Conservation (phyloP, 2,888 invertebrate species). For the Orthonevra nobilis region DNA sequence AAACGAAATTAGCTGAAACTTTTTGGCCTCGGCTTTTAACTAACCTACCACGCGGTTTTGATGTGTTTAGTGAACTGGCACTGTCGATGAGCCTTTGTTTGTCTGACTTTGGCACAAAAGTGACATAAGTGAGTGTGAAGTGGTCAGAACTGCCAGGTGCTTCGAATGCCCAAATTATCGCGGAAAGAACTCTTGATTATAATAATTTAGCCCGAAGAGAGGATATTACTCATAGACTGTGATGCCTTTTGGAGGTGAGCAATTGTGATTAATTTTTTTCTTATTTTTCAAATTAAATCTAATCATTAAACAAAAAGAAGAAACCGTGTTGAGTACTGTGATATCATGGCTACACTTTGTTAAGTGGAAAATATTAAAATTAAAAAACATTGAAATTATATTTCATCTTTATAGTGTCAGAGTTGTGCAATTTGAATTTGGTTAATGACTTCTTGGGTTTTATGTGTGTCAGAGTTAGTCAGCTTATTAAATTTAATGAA, state of each 20-base stretch:
- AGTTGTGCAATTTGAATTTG: background rate
- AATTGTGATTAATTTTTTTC: background rate
- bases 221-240: conserved; percentile 14
- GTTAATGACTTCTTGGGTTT: background rate
- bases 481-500: too few species aligned
- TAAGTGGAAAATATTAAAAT: conserved; percentile 5
- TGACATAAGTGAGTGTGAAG: conserved; percentile 12
- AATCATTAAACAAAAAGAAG: too few species aligned
- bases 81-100: background rate
- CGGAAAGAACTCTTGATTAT: background rate
- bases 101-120: conserved; percentile 7
- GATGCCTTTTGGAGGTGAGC: conserved; percentile 22
- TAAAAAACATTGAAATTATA: background rate
- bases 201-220: too few species aligned
- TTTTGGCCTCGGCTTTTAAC: too few species aligned
- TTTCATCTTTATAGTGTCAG: too few species aligned
- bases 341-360: conserved; percentile 2
- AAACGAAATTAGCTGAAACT: too few species aligned
- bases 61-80: conserved; percentile 7
- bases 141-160: conserved; percentile 2
- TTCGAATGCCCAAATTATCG: background rate
- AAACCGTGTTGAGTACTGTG: background rate
- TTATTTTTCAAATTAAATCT: too few species aligned
- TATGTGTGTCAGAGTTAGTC: too few species aligned
- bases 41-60: too few species aligned